Conservation (phyloP, 2,888 invertebrate species). For the Resseliella maxima region DNA sequence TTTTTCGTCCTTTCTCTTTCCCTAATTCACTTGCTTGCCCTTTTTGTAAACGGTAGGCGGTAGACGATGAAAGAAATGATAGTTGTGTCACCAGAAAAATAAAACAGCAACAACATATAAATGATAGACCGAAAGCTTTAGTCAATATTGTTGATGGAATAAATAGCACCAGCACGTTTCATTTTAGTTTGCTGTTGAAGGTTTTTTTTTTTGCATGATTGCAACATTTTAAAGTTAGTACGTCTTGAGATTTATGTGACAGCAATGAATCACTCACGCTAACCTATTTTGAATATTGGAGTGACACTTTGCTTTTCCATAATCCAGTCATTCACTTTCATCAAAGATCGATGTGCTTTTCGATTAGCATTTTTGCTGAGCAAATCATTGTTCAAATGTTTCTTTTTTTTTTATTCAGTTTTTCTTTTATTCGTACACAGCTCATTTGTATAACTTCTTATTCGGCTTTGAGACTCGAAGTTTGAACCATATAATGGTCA, state of each 20-base stretch:
- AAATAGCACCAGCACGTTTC: neutral
- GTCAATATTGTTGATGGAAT: no score
- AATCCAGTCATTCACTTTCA: conserved; percentile 36
- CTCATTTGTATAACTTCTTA: neutral
- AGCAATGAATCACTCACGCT: neutral
- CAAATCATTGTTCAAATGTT: neutral
- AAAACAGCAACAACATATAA: neutral
- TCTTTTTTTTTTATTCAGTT: neutral
- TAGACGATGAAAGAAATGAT: neutral
- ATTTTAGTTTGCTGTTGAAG: neutral
- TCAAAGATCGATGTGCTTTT: conserved; percentile 22
- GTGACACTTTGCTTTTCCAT: conserved; percentile 10
- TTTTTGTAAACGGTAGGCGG: no score
- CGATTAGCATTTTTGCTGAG: neutral
- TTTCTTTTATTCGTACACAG: neutral
- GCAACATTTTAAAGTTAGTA: neutral
- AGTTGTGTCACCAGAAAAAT: neutral
- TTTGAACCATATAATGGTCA: neutral
- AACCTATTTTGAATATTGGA: conserved; percentile 26
- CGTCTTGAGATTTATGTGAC: conserved; percentile 10
- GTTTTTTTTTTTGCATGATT: neutral
- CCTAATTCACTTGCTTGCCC: no score
- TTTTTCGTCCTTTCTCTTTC: no score
- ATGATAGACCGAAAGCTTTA: neutral
- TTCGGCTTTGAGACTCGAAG: no score